phyloP scores from a whole-genome alignment of 2,797 vertebrate genomes.

The Propithecus deckenii region DNA sequence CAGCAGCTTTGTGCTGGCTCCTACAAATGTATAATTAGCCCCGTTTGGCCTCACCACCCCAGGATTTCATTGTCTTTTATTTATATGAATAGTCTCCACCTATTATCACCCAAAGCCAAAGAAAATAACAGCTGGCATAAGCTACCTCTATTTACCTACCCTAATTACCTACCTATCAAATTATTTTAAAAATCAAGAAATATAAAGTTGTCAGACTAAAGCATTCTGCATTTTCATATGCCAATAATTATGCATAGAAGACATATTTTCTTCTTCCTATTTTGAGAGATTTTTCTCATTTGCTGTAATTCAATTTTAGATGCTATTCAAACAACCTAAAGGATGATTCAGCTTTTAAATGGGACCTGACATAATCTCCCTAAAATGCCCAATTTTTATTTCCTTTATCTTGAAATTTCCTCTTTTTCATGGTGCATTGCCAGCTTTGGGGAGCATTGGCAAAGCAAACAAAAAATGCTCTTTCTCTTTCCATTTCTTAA shows the following conservation, averaged over 20 bases:
- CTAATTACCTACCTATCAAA: slow-evolving; percentile 6
- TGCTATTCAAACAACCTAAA: slow-evolving; percentile 23
- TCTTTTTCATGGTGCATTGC: neutral
- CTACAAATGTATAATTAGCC: neutral
- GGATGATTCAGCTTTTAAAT: slow-evolving; percentile 14
- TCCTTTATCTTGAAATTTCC: neutral
- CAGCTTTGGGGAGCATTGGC: neutral
- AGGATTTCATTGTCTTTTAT: neutral
- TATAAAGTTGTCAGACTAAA: neutral
- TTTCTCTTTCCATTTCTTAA: slow-evolving; percentile 22
- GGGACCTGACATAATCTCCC: neutral
- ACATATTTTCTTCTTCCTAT: neutral
- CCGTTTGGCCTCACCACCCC: neutral
- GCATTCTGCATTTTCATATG: slow-evolving; percentile 5
- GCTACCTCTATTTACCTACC: neutral
- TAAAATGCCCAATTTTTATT: slow-evolving; percentile 32
- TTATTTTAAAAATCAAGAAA: slow-evolving; percentile 26
- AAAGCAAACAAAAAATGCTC: neutral
- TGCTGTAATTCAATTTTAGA: slow-evolving; percentile 1
- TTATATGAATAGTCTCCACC: neutral
- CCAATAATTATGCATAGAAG: neutral
- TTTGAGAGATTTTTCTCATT: neutral
- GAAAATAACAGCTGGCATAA: neutral
- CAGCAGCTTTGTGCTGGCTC: neutral
- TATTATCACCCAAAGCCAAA: neutral